Evolutionary conservation across 2,888 invertebrate species (phyloP).

Genomic region (Drosophila mimetica): DNA sequence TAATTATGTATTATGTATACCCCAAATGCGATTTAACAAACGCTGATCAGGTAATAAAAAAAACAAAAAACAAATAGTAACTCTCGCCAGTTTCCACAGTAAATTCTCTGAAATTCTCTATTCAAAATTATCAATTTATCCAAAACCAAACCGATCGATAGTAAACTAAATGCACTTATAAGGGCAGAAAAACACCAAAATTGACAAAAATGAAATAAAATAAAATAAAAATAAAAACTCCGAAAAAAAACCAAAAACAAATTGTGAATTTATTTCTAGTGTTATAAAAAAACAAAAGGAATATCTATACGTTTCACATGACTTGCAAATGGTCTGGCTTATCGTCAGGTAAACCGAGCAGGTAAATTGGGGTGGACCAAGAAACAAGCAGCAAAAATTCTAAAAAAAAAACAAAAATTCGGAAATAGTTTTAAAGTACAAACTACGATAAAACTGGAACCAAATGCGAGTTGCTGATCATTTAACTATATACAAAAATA

Average conservation of each 20-base stretch:
- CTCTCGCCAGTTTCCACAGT: conserved; percentile 31
- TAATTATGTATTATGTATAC: conserved; percentile 71
- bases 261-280: conserved; percentile 17
- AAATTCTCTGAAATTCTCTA: conserved; percentile 21
- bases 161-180: conserved; percentile 54
- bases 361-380: conserved; percentile 28
- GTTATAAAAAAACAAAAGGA: conserved; percentile 16
- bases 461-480: too few species aligned
- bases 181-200: conserved; percentile 56
- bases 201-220: conserved; percentile 58
- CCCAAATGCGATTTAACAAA: conserved; percentile 16
- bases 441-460: too few species aligned
- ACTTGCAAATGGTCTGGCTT: conserved; percentile 36
- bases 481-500: too few species aligned
- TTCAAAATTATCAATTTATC: conserved; percentile 11
- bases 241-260: conserved; percentile 62
- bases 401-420: too few species aligned
- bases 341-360: conserved; percentile 38
- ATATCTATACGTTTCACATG: conserved; percentile 27
- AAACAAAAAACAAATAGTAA: not conserved
- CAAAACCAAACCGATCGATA: conserved; percentile 30
- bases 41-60: conserved; percentile 18
- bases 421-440: too few species aligned
- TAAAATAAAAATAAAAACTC: conserved; percentile 52
- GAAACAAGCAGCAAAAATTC: too few species aligned